Base-by-base conservation (phyloP, 2,113 vertebrate genomes). In the Holacanthus passer region DNA sequence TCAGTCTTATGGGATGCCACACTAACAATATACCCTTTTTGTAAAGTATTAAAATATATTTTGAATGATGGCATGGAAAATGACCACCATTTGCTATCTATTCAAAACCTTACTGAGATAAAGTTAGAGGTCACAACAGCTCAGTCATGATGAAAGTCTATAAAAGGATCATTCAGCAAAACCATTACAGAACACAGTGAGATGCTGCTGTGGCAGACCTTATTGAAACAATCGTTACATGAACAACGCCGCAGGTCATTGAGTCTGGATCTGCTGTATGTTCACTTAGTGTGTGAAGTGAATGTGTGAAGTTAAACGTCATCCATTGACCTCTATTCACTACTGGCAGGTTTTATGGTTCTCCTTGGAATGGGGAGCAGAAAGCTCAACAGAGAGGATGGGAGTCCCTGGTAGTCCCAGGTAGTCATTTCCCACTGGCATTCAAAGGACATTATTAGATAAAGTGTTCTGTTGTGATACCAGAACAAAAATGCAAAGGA, bases 361-460 rank as follows among this genome's bases (percentile, higher is more conserved):
- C 47, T 63, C 65, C 27, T 24, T 56, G 29, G 1, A 68, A 77
- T 35, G 22, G 37, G 37, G 22, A 63, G 13, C 47, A 75, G 47
- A 55, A 24, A 27, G 17, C 12, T 52, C 16, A 67, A 68, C 24
- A 45, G 24, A 24, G 13, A 10, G 48, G 41, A 32, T 47, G 45
- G 24, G 20, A 48, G 43, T n/a, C n/a, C n/a, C n/a, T n/a, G 39
- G 9, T 65, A 7, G 8, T 43, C 22, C 16, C 50, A 65, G 17
- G 16, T 47, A 70, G n/a, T 58, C 53, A 65, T 58, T 58, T 59
- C 29, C 29, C 37, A 31, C 20, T 58, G 56, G 39, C 62, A 24
- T 60, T 60, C 53, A 47, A 69, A 73, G 13, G n/a, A 63, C 47
- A 64, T 56, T 56, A 53, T 78, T 29, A 37, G 29, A 58, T 24